phyloP scores from a whole-genome alignment of 2,113 vertebrate species.

The Sceloporus tristichus region DNA sequence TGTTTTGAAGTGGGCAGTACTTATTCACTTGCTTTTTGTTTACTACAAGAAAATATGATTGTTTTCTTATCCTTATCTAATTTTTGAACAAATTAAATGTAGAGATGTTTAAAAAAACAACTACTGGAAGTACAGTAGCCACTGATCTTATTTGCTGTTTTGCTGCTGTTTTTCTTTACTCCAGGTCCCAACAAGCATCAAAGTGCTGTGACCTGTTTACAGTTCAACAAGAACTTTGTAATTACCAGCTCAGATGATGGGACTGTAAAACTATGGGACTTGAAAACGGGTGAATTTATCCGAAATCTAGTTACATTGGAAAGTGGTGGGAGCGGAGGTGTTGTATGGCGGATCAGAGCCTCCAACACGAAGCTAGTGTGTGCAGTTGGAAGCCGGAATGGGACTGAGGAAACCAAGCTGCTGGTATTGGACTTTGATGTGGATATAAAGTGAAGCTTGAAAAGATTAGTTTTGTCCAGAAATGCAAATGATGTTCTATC shows the following conservation, averaged over 20 bases:
- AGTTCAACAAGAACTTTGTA: constrained; percentile 99
- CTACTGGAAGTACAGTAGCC: constrained; percentile 7
- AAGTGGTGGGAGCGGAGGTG: constrained; percentile 97
- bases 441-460: constrained; percentile 95
- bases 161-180: constrained; percentile 55
- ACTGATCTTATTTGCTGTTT: neutral
- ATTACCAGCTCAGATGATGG: constrained; percentile 99
- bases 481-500: constrained; percentile 77
- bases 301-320: constrained; percentile 99
- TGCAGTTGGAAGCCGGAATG: constrained; percentile 97
- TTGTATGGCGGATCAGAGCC: constrained; percentile 98
- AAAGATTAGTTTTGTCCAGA: constrained; percentile 79
- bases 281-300: constrained; percentile 99
- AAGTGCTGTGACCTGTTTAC: constrained; percentile 99
- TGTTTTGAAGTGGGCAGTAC: neutral
- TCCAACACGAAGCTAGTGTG: constrained; percentile 99
- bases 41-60: constrained; percentile 15
- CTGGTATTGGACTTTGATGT: constrained; percentile 99
- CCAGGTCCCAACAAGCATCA: constrained; percentile 99
- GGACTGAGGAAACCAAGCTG: constrained; percentile 99
- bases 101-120: neutral
- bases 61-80: constrained; percentile 10
- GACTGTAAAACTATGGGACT: constrained; percentile 99
- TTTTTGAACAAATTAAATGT: neutral
- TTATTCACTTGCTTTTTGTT: constrained; percentile 5